Evolutionary conservation across 2,888 invertebrate genomes (phyloP).

Genomic region (Pachydiplax longipennis): DNA sequence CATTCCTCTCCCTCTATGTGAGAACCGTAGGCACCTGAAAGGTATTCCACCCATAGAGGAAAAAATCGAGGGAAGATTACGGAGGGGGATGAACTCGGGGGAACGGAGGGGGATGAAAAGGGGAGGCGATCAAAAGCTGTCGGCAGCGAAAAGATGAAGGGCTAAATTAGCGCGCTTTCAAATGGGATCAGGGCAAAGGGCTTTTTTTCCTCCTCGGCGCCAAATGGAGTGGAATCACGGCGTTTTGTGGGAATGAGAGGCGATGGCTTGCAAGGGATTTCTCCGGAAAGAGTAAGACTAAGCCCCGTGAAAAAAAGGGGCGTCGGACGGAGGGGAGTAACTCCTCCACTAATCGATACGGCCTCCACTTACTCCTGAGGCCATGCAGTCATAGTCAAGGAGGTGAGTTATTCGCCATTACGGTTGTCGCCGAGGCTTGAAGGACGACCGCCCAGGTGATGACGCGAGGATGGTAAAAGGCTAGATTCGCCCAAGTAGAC

Average conservation of each 20-base stretch:
- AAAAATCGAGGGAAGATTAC: not conserved
- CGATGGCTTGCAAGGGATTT: not conserved
- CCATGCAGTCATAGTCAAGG: too few species aligned
- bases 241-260: slow-evolving; percentile 8
- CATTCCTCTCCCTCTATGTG: not conserved
- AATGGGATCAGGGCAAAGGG: not conserved
- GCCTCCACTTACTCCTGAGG: not conserved
- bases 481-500: too few species aligned
- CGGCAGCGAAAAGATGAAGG: not conserved
- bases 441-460: too few species aligned
- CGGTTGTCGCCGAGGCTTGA: too few species aligned
- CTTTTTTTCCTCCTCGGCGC: not conserved
- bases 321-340: slow-evolving; percentile 44
- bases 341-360: not conserved
- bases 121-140: not conserved
- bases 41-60: not conserved
- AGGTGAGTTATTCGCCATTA: too few species aligned
- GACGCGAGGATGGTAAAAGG: too few species aligned
- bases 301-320: slow-evolving; percentile 46
- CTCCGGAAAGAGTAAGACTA: not conserved
- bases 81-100: not conserved
- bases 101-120: too few species aligned
- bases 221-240: slow-evolving; percentile 34
- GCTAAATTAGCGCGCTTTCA: not conserved
- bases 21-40: not conserved